A percentile compares a stretch with the other conserved stretches of the same genome.
phyloP scores from a whole-genome alignment of 2,888 invertebrate species.

The Microdon myrmicae region DNA sequence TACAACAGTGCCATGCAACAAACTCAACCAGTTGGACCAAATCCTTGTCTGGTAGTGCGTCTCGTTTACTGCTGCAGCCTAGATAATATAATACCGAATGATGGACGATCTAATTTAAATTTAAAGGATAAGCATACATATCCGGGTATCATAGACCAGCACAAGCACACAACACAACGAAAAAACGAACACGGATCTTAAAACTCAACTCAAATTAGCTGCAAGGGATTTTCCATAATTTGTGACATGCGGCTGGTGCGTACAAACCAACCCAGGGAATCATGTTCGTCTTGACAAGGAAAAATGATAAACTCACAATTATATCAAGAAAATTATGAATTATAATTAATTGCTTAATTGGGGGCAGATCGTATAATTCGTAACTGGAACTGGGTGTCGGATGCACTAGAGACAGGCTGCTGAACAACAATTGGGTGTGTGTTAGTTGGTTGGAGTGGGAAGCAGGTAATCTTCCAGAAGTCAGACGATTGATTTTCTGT shows the following conservation, averaged over 20 bases:
- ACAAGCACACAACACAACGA: conserved; percentile 23
- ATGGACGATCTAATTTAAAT: conserved; percentile 53
- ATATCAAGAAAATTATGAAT: conserved; percentile 19
- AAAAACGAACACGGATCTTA: conserved; percentile 32
- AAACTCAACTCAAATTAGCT: conserved; percentile 50
- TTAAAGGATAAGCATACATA: conserved; percentile 52
- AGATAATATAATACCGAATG: conserved; percentile 52
- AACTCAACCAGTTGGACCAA: too few species aligned
- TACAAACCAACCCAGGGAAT: background rate
- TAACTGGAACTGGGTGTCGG: too few species aligned
- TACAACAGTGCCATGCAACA: too few species aligned
- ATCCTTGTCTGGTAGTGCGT: conserved; percentile 35
- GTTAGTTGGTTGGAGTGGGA: too few species aligned
- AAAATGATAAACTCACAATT: background rate
- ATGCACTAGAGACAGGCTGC: too few species aligned
- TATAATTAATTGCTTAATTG: conserved; percentile 42
- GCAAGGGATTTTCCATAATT: conserved; percentile 50
- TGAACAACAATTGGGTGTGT: too few species aligned
- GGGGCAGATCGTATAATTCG: too few species aligned
- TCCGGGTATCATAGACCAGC: conserved; percentile 37
- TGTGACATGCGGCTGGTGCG: conserved; percentile 29
- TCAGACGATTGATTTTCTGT: too few species aligned
- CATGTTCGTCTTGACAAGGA: conserved; percentile 23
- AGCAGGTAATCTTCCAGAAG: too few species aligned
- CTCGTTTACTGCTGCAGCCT: conserved; percentile 40